Evolutionary conservation across 2,888 invertebrate species (phyloP).

Genomic region (Drosophila recens): DNA sequence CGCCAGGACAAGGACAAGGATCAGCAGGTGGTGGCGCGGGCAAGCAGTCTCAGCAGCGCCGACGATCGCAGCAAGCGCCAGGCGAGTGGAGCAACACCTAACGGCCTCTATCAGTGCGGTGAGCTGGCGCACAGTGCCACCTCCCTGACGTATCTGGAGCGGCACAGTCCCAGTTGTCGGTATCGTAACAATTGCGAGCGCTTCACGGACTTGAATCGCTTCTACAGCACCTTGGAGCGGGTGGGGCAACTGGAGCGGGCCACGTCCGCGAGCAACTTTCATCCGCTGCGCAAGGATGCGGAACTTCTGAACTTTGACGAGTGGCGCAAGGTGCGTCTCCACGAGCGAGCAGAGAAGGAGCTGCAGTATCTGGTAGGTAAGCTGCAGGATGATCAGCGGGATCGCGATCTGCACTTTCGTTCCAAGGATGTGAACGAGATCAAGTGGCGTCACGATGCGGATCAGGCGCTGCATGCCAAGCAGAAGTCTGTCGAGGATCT

Average conservation of each 20-base stretch:
- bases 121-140: slow-evolving; percentile 83
- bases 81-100: neutral
- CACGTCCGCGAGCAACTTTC: slow-evolving; percentile 89
- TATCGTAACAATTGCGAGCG: slow-evolving; percentile 89
- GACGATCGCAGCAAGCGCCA: slow-evolving; percentile 84
- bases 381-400: slow-evolving; percentile 91
- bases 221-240: slow-evolving; percentile 94
- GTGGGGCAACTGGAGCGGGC: slow-evolving; percentile 93
- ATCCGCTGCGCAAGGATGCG: slow-evolving; percentile 90
- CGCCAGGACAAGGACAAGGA: slow-evolving; percentile 51
- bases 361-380: slow-evolving; percentile 91
- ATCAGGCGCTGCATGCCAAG: slow-evolving; percentile 91
- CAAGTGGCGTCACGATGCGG: slow-evolving; percentile 91
- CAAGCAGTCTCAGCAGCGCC: slow-evolving; percentile 89
- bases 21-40: slow-evolving; percentile 85
- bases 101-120: slow-evolving; percentile 79
- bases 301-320: slow-evolving; percentile 94
- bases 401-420: slow-evolving; percentile 93
- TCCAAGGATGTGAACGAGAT: slow-evolving; percentile 90
- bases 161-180: slow-evolving; percentile 83
- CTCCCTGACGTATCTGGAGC: slow-evolving; percentile 86
- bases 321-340: slow-evolving; percentile 92
- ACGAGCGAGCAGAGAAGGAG: slow-evolving; percentile 93
- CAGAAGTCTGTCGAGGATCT: slow-evolving; percentile 96
- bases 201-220: slow-evolving; percentile 93